Evolutionary conservation across 2,888 invertebrate species (phyloP), one percentile per base, ranked within the genome.

Genomic region (Eurois occulta): DNA sequence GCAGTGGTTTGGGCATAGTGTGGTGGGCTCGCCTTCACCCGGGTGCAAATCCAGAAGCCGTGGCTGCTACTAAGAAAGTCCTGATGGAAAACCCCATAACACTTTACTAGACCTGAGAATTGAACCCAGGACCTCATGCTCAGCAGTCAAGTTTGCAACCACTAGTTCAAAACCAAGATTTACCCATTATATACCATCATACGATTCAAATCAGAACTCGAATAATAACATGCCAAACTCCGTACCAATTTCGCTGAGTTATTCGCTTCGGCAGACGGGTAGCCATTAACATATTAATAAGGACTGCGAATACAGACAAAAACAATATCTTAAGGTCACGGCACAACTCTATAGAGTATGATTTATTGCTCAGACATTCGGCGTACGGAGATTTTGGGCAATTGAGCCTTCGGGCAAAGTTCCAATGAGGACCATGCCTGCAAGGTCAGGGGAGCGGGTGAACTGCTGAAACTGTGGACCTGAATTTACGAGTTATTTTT

Each of bases 361-460:
- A 89, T 86, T 88, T 84, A 88, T 85, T 73, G 55, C 55, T 32
- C 38, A 67, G 65, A 77, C 77, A 80, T 83, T 83, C 32, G 74
- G 64, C 62, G 43, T 76, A 55, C 46, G 18, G 35, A 74, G 77
- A 78, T 80, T 77, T 77, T 83, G 79, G 74, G 72, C 75, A 79
- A 85, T 83, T 75, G 87, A 87, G 86, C 87, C 83, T 87, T 84
- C 80, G 90, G 90, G 90, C 90, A 87, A 69, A 64, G 69, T 77
- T 83, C 86, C 84, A 86, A 81, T 79, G 67, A 43, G 35, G 28
- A 68, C 67, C 75, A 87, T 83, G 77, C 8, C 4, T 64, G 18
- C 75, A 84, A 84, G 87, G 82, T 75, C 76, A 76, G 21, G 64
- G 66, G 13, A 32, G 38, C 8, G 18, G 16, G 2, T 2, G 55